Percentiles rank a stretch among this genome's conserved stretches.
phyloP scores from a whole-genome alignment of 2,797 vertebrate genomes.

The Anguilla megastoma region DNA sequence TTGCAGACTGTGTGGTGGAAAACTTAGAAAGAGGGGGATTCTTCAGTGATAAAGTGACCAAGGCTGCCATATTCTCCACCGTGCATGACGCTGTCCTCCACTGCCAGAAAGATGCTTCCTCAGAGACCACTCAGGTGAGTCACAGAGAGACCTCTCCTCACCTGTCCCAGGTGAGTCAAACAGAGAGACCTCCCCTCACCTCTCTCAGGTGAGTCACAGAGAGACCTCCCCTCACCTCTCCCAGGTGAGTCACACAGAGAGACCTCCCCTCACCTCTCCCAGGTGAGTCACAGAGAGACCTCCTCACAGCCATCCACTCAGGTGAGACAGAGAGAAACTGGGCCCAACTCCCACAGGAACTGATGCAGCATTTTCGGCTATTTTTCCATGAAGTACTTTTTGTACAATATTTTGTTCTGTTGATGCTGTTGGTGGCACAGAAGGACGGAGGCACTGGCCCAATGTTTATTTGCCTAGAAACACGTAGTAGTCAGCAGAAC shows the following conservation, averaged over 20 bases:
- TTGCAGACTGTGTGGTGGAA: slow-evolving; percentile 69
- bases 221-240: neutral
- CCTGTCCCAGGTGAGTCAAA: neutral
- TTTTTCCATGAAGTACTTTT: neutral
- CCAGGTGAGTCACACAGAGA: neutral
- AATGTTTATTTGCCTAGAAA: neutral
- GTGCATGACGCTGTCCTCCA: slow-evolving; percentile 80
- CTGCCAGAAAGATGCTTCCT: slow-evolving; percentile 50
- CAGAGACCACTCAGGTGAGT: neutral
- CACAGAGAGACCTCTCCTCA: neutral
- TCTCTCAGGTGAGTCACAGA: neutral
- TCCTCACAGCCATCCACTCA: neutral
- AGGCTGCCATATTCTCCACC: slow-evolving; percentile 80
- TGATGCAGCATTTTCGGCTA: neutral
- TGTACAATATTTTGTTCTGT: neutral
- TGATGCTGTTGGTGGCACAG: neutral
- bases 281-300: neutral
- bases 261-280: neutral
- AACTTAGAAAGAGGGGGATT: slow-evolving; percentile 82
- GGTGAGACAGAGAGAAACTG: neutral
- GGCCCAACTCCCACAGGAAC: neutral
- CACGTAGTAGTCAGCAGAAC: neutral
- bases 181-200: neutral
- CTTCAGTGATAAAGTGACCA: slow-evolving; percentile 81
- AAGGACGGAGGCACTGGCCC: neutral